These are phyloP conservation scores for Nannoperca australis DNA, from an alignment of 2,797 vertebrate genomes.

Conservation along the genomic window DNA sequence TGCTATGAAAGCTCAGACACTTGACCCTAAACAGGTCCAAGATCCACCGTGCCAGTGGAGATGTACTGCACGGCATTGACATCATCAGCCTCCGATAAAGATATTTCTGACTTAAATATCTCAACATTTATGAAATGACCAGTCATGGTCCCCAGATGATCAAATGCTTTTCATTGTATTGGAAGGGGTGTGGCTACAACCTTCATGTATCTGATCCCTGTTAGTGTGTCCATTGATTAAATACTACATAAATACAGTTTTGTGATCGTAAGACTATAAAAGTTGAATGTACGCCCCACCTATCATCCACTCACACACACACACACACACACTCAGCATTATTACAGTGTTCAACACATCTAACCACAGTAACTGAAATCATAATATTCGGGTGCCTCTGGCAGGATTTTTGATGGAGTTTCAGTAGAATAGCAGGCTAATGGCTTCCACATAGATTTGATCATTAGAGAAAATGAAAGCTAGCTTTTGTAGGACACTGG, in stretches of 20 bases:
- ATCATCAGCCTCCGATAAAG: background rate
- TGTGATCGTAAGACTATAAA: conserved; percentile 22
- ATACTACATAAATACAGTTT: conserved; percentile 17
- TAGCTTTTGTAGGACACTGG: conserved; percentile 53
- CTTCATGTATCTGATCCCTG: background rate
- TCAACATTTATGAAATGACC: background rate
- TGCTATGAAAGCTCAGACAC: background rate
- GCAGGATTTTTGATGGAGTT: conserved; percentile 66
- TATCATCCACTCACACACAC: conserved; percentile 20
- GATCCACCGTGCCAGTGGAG: background rate
- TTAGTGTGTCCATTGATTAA: background rate
- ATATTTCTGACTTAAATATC: background rate
- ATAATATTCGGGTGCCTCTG: conserved; percentile 52
- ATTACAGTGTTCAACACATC: conserved; percentile 55
- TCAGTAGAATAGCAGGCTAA: conserved; percentile 62
- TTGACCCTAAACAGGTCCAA: background rate
- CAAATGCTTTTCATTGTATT: background rate
- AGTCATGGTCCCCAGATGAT: background rate
- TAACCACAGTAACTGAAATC: conserved; percentile 68
- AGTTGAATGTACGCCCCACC: conserved; percentile 32
- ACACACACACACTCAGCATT: conserved; percentile 16
- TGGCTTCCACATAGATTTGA: conserved; percentile 67
- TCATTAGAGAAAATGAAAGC: conserved; percentile 69
- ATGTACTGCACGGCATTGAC: too few relatives aligned
- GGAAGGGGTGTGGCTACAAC: background rate